A percentile compares a stretch with the other conserved stretches of the same genome.
Conservation (phyloP, 1,140 invertebrate species). For the Periplaneta americana region DNA sequence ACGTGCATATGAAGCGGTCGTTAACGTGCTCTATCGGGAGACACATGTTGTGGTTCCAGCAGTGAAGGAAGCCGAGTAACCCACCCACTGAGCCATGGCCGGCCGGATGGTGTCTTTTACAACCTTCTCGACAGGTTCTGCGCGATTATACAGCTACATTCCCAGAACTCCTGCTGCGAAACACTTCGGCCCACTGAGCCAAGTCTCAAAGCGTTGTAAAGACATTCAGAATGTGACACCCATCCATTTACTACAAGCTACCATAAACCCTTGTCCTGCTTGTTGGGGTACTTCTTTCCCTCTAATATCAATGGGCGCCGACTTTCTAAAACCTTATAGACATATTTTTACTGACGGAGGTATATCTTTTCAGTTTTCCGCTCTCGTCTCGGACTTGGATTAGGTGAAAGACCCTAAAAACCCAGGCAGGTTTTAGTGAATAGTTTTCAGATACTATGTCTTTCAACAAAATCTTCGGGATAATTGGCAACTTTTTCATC, state of each 20-base stretch:
- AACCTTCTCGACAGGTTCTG: background rate
- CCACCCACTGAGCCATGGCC: background rate
- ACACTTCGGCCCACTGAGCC: background rate
- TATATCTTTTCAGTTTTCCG: background rate
- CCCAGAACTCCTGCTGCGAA: background rate
- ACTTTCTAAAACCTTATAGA: too few relatives aligned
- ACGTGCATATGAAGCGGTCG: too few relatives aligned
- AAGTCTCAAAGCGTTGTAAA: background rate
- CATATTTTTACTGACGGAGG: background rate
- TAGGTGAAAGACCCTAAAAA: too few relatives aligned
- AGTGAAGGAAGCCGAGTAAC: background rate
- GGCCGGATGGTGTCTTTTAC: background rate
- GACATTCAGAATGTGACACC: background rate
- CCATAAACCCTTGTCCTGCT: background rate
- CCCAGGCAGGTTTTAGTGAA: too few relatives aligned
- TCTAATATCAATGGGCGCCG: too few relatives aligned
- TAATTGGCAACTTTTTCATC: too few relatives aligned
- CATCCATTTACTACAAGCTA: background rate
- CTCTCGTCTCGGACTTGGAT: too few relatives aligned
- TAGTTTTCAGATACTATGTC: too few relatives aligned
- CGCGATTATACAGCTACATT: background rate
- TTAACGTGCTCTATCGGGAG: too few relatives aligned
- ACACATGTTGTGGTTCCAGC: background rate
- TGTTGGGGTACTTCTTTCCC: background rate
- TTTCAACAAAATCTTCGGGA: too few relatives aligned